These are phyloP conservation scores for Naja naja DNA, from an alignment of 2,113 vertebrate species.

Conservation along the genomic window DNA sequence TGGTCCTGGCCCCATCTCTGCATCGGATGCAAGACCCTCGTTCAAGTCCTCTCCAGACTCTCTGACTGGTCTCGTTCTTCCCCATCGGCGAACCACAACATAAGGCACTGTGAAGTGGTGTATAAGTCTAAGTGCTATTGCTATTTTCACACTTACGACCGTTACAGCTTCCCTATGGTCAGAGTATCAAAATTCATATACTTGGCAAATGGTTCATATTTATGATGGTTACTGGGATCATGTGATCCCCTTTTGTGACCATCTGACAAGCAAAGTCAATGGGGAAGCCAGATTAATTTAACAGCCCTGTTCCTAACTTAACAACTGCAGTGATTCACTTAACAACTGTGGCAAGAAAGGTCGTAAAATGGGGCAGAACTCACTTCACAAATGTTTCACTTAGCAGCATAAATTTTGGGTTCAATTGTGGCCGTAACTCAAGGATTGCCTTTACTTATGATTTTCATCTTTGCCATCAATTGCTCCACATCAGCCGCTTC, in stretches of 20 bases:
- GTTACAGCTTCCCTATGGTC: no score
- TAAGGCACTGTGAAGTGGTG: no score
- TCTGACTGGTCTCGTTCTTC: no score
- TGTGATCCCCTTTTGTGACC: no score
- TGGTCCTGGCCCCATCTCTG: no score
- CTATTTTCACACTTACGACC: neutral
- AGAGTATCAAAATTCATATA: neutral
- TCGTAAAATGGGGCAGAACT: neutral
- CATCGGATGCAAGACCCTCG: no score
- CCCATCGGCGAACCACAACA: no score
- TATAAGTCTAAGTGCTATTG: no score
- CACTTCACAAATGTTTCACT: no score
- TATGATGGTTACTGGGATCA: neutral
- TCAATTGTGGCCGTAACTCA: neutral
- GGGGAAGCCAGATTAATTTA: neutral
- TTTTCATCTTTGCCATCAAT: constrained; percentile 32
- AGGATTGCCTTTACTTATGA: constrained; percentile 49
- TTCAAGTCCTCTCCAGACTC: no score
- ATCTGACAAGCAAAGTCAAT: neutral
- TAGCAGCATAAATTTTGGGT: no score
- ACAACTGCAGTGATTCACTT: neutral
- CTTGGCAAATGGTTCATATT: neutral
- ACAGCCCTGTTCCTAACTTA: neutral
- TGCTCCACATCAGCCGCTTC: neutral
- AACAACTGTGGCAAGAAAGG: neutral